A percentile compares a stretch with the other conserved stretches of the same genome.
phyloP scores from a whole-genome alignment of 2,113 vertebrate species.

The Hypanus sabinus region DNA sequence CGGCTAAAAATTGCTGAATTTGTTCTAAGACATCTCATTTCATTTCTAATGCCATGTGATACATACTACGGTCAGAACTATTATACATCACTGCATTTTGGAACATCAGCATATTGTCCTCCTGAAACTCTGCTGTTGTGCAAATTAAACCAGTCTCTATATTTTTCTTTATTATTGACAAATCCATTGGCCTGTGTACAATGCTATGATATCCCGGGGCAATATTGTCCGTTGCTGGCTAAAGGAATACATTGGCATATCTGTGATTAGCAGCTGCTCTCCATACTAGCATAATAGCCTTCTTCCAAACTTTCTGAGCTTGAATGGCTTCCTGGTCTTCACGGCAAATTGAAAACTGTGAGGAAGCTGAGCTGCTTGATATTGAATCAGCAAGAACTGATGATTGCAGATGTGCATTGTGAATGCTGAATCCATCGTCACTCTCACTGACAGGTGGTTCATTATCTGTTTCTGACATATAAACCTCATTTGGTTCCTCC shows the following conservation, averaged over 20 bases:
- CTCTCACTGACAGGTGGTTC: constrained; percentile 93
- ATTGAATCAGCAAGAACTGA: constrained; percentile 86
- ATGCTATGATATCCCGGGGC: constrained; percentile 98
- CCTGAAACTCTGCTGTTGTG: constrained; percentile 95
- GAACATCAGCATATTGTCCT: constrained; percentile 99
- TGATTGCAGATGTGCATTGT: constrained; percentile 83
- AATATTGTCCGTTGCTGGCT: constrained; percentile 96
- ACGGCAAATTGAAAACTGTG: constrained; percentile 94
- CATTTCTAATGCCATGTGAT: constrained; percentile 99
- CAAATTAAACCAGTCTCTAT: constrained; percentile 95
- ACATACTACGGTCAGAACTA: constrained; percentile 96
- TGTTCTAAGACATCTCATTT: constrained; percentile 95
- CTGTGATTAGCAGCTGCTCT: constrained; percentile 98
- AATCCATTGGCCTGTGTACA: constrained; percentile 97
- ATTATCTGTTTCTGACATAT: constrained; percentile 86
- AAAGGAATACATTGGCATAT: constrained; percentile 95
- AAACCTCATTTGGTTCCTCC: constrained; percentile 80
- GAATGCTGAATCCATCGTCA: constrained; percentile 90
- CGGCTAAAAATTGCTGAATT: constrained; percentile 97
- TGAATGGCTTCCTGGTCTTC: constrained; percentile 97
- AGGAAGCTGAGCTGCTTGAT: constrained; percentile 96
- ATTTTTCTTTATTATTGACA: constrained; percentile 98
- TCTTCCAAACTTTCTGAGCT: constrained; percentile 99
- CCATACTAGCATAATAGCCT: constrained; percentile 98
- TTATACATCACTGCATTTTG: constrained; percentile 99